Evolutionary conservation across 2,797 vertebrate genomes (phyloP).

Genomic region (Eleutherodactylus coqui): DNA sequence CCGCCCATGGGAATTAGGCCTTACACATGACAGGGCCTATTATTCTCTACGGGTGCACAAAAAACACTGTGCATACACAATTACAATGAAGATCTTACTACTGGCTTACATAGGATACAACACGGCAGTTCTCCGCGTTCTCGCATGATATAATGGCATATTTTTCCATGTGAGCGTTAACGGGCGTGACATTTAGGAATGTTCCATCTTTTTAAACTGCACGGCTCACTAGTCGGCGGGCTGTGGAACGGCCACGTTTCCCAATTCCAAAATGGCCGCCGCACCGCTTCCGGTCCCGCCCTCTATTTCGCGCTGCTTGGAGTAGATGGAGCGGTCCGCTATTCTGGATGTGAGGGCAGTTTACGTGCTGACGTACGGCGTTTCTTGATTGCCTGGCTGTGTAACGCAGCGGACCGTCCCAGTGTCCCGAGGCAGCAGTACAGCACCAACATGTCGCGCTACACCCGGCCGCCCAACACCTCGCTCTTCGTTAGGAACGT

Average conservation of each 20-base stretch:
- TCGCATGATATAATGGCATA: no score
- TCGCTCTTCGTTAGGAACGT: conserved; percentile 92
- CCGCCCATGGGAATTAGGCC: no score
- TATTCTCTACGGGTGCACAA: no score
- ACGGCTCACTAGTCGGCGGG: neutral
- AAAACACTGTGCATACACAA: no score
- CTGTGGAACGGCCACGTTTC: neutral
- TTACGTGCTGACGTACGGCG: neutral
- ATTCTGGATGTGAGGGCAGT: neutral
- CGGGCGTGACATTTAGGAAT: no score
- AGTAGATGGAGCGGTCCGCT: neutral
- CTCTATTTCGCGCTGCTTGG: no score
- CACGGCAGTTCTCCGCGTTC: no score
- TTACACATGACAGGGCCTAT: no score
- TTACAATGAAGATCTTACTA: no score
- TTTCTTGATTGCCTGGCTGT: neutral
- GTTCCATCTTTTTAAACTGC: no score
- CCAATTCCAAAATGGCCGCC: conserved; percentile 16
- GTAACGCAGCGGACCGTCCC: neutral
- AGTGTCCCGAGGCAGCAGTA: neutral
- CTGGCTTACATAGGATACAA: no score
- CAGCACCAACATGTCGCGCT: conserved; percentile 79
- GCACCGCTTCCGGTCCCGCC: neutral
- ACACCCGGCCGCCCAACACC: conserved; percentile 89
- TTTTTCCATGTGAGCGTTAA: no score